Evolutionary conservation across 2,113 vertebrate species (phyloP), one percentile per base, ranked within the genome.

Genomic region (Pseudopodoces humilis): DNA sequence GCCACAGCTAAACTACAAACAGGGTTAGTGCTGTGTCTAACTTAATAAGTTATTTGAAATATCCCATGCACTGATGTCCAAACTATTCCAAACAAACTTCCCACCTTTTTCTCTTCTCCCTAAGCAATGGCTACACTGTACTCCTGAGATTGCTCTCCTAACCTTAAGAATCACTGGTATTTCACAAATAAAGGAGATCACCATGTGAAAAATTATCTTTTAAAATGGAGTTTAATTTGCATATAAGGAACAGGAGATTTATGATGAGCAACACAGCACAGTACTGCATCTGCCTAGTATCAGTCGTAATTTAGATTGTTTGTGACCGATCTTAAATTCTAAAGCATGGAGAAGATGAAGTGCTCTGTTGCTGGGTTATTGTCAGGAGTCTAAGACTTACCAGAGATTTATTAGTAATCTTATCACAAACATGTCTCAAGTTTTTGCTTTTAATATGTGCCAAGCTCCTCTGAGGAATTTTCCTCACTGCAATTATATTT

Each of bases 341-440:
- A 98, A 98, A 98, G 98, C 98, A 97, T 95, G 96, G 98, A 96
- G 95, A 98, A 98, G 98, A 98, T 98, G 98, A 98, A 98, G 98
- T 98, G 97, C 96, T 97, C 97, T 97, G 98, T 98, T 97, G 98
- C 98, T 97, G 97, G 97, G 97, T 98, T 98, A 98, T 98, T 98
- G 98, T 98, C 98, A 98, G 98, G 98, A 98, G 98, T 98, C 98
- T 98, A 98, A 98, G 98, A 98, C 98, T 98, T 98, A 97, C 97
- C 96, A 97, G 98, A 98, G 98, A 98, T 99, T 98, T 99, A 98
- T 98, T 98, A 98, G 98, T 98, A 98, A 99, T 98, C 98, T 98
- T 98, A 99, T 99, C 98, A 98, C 98, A 99, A 98, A 98, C 98
- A 98, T 98, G 98, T 98, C 98, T 99, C 98, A 98, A 98, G 98